Evolutionary conservation across 2,797 vertebrate genomes (phyloP), one percentile per base, ranked within the genome.

Genomic region (Enteromius thamalakanensis): DNA sequence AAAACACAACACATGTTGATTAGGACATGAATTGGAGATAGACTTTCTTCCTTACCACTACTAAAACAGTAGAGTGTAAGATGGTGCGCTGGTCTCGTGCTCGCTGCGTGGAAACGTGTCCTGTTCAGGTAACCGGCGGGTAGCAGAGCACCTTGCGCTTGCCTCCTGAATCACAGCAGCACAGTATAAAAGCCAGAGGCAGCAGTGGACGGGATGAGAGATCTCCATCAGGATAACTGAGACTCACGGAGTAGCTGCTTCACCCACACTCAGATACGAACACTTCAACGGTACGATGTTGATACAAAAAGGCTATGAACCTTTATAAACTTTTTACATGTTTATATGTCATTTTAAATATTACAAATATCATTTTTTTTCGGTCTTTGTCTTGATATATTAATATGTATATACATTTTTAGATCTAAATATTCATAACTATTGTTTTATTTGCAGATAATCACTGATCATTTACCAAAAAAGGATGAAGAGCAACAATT

Each of bases 161-260:
- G 91, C 88, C 91, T 85, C 70, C 90, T 89, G 91, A 84, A 90
- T 89, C 87, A 12, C 76, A 64, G 40, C 87, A 26, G 91, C 9
- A 81, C 80, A 89, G 89, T 92, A 91, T 96, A 96, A 95, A 96
- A 96, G 94, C 92, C 93, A 93, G 91, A 91, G 90, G 92, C 89
- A 76, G 81, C 87, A 87, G 88, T 89, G 86, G 79, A 92, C 87
- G 90, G 90, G 90, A 83, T 85, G 87, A 91, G 91, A 93, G 88
- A 70, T 86, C 88, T 89, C 91, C 90, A 87, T 89, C 87, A 87
- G 89, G 89, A 87, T 92, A 65, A 93, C 91, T 92, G 91, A 86
- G 90, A 92, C 62, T 76, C 15, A 45, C 71, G 5, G n/a, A 40
- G 49, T 74, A n/a, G 29, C 74, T 58, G 45, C 32, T 79, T 51